These are phyloP conservation scores for Ectropis crepuscularia DNA, from an alignment of 2,888 invertebrate genomes.

Conservation along the genomic window DNA sequence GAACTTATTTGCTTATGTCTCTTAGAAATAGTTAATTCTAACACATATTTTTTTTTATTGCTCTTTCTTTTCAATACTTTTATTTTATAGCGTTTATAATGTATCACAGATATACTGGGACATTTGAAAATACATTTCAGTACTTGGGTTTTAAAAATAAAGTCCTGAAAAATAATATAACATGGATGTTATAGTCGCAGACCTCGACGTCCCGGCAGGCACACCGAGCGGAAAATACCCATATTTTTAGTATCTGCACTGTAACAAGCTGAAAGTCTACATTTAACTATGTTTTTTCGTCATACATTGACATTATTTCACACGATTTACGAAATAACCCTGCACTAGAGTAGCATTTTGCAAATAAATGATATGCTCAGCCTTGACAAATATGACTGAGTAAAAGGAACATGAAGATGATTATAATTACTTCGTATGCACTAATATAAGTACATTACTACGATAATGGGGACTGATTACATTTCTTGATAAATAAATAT, in stretches of 20 bases:
- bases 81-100: no score
- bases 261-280: constrained; percentile 28
- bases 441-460: no score
- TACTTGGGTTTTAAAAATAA: neutral
- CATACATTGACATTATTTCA: constrained; percentile 24
- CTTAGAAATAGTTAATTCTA: no score
- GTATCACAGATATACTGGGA: no score
- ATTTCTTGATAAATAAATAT: no score
- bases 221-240: constrained; percentile 79
- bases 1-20: no score
- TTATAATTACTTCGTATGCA: no score
- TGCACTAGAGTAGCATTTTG: constrained; percentile 15
- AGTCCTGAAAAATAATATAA: constrained; percentile 5
- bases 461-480: no score
- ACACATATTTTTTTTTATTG: no score
- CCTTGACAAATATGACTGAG: constrained; percentile 16
- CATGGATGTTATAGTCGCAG: constrained; percentile 35
- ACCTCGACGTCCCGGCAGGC: constrained; percentile 75
- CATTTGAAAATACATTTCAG: no score
- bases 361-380: constrained; percentile 15
- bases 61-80: no score
- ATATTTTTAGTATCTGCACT: constrained; percentile 58
- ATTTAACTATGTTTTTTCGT: constrained; percentile 20
- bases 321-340: constrained; percentile 26
- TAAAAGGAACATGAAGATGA: neutral